Evolutionary conservation across 2,797 vertebrate species (phyloP).

Genomic region (Manis javanica): DNA sequence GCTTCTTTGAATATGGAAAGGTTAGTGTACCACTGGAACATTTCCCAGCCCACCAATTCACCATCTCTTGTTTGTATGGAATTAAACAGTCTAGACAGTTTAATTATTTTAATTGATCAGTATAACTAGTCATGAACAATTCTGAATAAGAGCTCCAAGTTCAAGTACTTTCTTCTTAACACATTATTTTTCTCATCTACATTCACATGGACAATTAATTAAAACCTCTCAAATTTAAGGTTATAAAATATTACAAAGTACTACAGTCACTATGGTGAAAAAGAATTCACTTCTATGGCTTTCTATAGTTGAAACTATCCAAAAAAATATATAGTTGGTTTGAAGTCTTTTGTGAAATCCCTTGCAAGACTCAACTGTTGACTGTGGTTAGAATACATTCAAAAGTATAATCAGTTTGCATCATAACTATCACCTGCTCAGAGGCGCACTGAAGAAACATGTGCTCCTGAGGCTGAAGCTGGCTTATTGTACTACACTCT

Average conservation of each 20-base stretch:
- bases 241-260: constrained; percentile 9
- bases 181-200: constrained; percentile 57
- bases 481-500: constrained; percentile 68
- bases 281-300: not conserved
- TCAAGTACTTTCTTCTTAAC: constrained; percentile 32
- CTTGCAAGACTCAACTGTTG: constrained; percentile 67
- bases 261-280: not conserved
- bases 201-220: constrained; percentile 44
- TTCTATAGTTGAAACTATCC: not conserved
- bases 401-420: constrained; percentile 76
- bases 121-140: constrained; percentile 48
- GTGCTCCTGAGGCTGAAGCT: constrained; percentile 60
- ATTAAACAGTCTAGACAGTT: constrained; percentile 48
- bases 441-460: constrained; percentile 53
- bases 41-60: not conserved
- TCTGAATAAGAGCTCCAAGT: constrained; percentile 44
- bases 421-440: constrained; percentile 78
- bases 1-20: not conserved
- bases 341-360: constrained; percentile 70
- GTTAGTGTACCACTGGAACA: not conserved
- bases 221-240: constrained; percentile 25
- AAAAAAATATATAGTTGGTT: constrained; percentile 34
- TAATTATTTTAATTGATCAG: constrained; percentile 57
- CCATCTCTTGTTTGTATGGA: constrained; percentile 39
- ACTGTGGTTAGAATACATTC: constrained; percentile 73